These are phyloP conservation scores for Dufourea novaeangliae DNA, from an alignment of 1,140 invertebrate species.

Conservation along the genomic window DNA sequence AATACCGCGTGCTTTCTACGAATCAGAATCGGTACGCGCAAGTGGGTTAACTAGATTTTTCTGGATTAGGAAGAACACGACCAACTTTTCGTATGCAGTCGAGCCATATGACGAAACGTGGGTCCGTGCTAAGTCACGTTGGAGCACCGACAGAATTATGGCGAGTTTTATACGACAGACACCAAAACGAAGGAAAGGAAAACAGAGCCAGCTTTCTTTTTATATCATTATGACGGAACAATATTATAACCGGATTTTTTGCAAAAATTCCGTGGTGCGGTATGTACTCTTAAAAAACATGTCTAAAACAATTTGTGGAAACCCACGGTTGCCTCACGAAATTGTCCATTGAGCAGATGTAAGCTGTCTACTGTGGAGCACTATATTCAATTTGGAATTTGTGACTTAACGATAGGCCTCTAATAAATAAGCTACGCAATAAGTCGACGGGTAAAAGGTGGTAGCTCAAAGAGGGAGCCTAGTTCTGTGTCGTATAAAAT, in stretches of 20 bases:
- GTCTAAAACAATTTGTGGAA: neutral
- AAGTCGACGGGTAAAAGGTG: constrained; percentile 45
- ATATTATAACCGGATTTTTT: constrained; percentile 53
- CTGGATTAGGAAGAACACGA: constrained; percentile 45
- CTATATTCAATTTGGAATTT: neutral
- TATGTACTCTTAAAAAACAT: neutral
- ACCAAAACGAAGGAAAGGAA: constrained; percentile 30
- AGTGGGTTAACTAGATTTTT: constrained; percentile 49
- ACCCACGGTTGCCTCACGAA: neutral
- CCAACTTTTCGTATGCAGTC: constrained; percentile 18
- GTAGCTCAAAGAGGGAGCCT: constrained; percentile 29
- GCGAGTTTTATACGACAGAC: constrained; percentile 52
- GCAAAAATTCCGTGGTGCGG: constrained; percentile 25
- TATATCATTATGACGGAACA: constrained; percentile 31
- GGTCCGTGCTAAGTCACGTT: constrained; percentile 59
- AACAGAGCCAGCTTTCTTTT: constrained; percentile 38
- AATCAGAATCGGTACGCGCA: constrained; percentile 45
- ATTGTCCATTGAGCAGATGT: neutral
- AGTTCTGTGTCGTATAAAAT: constrained; percentile 73
- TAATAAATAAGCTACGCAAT: constrained; percentile 64
- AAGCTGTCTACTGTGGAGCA: neutral
- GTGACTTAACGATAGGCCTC: constrained; percentile 1
- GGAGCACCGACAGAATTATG: constrained; percentile 57
- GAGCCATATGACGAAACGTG: constrained; percentile 45
- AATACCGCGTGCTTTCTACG: constrained; percentile 23